A percentile compares a stretch with the other conserved stretches of the same genome.
Evolutionary conservation across 2,888 invertebrate species (phyloP).

Genomic region (Electrophaes corylata): DNA sequence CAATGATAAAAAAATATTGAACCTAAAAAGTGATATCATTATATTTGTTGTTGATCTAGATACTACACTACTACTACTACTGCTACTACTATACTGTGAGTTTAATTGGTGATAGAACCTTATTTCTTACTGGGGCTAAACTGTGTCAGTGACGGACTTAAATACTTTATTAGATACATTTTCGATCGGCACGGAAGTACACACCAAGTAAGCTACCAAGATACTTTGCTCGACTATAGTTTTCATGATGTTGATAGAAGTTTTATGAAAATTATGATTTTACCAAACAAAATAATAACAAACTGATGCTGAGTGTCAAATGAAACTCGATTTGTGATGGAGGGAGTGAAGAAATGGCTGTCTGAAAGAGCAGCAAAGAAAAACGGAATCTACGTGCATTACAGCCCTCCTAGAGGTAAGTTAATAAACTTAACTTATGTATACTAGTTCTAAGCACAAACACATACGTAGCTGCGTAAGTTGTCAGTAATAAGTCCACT

Average conservation of each 20-base stretch:
- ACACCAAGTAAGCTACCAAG: neutral
- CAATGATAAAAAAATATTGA: too few relatives aligned
- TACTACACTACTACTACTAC: too few relatives aligned
- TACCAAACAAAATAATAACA: neutral
- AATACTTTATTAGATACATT: constrained; percentile 67
- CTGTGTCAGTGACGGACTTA: constrained; percentile 56
- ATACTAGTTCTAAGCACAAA: too few relatives aligned
- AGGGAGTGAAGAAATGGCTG: constrained; percentile 67
- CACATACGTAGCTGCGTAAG: too few relatives aligned
- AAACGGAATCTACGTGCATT: constrained; percentile 86
- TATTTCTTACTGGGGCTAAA: constrained; percentile 36
- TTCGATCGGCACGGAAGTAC: constrained; percentile 48
- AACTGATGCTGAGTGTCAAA: neutral
- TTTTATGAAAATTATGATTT: neutral
- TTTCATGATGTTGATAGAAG: constrained; percentile 1
- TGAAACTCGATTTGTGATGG: constrained; percentile 50
- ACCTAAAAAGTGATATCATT: too few relatives aligned
- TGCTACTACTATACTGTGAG: too few relatives aligned
- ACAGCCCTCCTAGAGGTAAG: constrained; percentile 87
- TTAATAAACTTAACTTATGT: constrained; percentile 17
- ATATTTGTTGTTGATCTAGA: too few relatives aligned
- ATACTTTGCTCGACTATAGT: constrained; percentile 5
- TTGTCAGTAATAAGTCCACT: too few relatives aligned
- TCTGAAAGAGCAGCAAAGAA: constrained; percentile 60
- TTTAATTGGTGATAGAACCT: neutral